Evolutionary conservation across 2,888 invertebrate genomes (phyloP).

Genomic region (Andrena camellia): DNA sequence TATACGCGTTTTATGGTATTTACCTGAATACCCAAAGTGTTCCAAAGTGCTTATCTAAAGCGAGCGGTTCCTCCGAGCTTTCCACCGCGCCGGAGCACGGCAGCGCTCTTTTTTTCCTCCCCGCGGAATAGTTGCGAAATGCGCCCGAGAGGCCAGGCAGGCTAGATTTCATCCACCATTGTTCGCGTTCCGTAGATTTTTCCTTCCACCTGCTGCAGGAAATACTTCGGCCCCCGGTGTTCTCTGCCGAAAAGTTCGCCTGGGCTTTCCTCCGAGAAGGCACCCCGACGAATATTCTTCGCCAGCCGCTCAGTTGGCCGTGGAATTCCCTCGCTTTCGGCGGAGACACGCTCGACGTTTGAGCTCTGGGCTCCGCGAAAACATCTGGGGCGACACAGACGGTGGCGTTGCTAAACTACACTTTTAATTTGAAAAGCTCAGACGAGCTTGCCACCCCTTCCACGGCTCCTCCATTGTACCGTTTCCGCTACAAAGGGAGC

Average conservation of each 20-base stretch:
- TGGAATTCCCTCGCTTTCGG: constrained; percentile 29
- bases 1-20: constrained; percentile 26
- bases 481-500: constrained; percentile 75
- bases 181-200: constrained; percentile 19
- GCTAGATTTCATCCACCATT: constrained; percentile 8
- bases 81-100: neutral
- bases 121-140: constrained; percentile 19
- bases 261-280: neutral
- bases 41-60: neutral
- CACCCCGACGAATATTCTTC: neutral
- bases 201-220: constrained; percentile 4
- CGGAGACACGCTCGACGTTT: constrained; percentile 30
- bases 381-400: constrained; percentile 63
- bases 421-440: constrained; percentile 79
- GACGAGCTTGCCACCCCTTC: constrained; percentile 59
- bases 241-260: neutral
- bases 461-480: constrained; percentile 71
- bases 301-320: neutral
- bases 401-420: constrained; percentile 75
- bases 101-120: neutral
- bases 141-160: constrained; percentile 3
- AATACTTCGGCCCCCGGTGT: neutral
- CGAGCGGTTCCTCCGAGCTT: neutral
- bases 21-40: constrained; percentile 8
- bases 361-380: constrained; percentile 43